Evolutionary conservation across 2,797 vertebrate species (phyloP).

Genomic region (Microcaecilia unicolor): DNA sequence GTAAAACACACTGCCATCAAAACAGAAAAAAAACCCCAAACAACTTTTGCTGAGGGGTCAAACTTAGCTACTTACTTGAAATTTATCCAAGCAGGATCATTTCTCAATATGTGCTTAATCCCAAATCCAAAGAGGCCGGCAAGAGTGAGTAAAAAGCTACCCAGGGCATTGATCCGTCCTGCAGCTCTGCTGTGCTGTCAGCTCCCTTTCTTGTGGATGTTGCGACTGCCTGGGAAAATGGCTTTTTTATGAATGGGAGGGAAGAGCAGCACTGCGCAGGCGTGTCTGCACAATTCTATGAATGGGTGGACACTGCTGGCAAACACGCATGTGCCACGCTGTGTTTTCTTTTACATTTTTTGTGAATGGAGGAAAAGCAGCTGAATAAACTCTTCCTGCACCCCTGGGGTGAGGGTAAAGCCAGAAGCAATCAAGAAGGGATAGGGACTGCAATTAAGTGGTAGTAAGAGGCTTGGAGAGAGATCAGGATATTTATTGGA

Average conservation of each 20-base stretch:
- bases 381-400: too few species aligned
- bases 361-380: too few species aligned
- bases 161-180: slow-evolving; percentile 35
- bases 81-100: slow-evolving; percentile 46
- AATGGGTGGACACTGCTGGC: slow-evolving; percentile 86
- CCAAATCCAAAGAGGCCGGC: slow-evolving; percentile 10
- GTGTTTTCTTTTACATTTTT: too few species aligned
- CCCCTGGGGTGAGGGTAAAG: too few species aligned
- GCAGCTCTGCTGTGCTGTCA: slow-evolving; percentile 78
- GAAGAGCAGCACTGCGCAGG: slow-evolving; percentile 70
- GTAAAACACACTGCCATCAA: too few species aligned
- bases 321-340: slow-evolving; percentile 60
- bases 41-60: too few species aligned
- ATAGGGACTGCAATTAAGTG: too few species aligned
- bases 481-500: too few species aligned
- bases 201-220: slow-evolving; percentile 67
- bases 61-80: slow-evolving; percentile 52
- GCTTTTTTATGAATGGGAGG: slow-evolving; percentile 99
- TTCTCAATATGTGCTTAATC: slow-evolving; percentile 39
- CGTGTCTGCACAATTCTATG: slow-evolving; percentile 76
- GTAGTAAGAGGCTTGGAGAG: too few species aligned
- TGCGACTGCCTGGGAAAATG: slow-evolving; percentile 88
- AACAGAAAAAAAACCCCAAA: too few species aligned
- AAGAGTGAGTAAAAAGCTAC: slow-evolving; percentile 22
- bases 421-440: too few species aligned